Evolutionary conservation across 2,797 vertebrate species (phyloP), one percentile per base, ranked within the genome.

Genomic region (Chelonia mydas): DNA sequence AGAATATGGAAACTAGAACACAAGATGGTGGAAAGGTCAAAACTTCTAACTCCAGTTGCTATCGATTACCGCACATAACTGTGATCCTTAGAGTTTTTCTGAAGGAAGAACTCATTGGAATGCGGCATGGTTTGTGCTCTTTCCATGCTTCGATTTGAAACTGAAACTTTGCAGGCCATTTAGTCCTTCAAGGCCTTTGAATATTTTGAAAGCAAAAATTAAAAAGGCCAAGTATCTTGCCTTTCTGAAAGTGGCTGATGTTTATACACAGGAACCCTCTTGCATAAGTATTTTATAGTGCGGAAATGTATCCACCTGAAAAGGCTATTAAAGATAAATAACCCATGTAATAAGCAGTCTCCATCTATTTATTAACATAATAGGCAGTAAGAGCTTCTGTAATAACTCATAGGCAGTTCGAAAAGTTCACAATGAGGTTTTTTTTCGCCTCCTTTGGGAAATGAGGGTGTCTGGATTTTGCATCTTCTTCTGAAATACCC

Each of bases 271-370:
- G 51, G 74, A 88, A 92, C 2, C 78, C 47, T 90, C 81, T 91
- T 85, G 33, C 10, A 0, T 76, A 90, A 86, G 41, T 47, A 21
- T 85, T 88, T 94, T 50, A 5, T 77, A 83, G 41, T 6, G 51
- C 1, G 68, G 41, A 94, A 86, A 49, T 89, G 57, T 33, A 92
- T 88, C 88, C 91, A 78, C 11, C 12, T 68, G 81, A 53, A 79
- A 90, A 96, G 59, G 82, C 91, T 93, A 78, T 91, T 92, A 33
- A 95, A 92, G 47, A 27, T 51, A 89, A 96, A 87, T 93, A 90
- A 49, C 23, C 80, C 74, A 4, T 50, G 77, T 54, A 82, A 41
- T 88, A 87, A 59, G 53, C 50, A 86, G 7, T 78, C 93, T 83
- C 65, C 90, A 2, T 80, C 82, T 91, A 0, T 50, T 55, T n/a